Base-by-base conservation (phyloP, 1,140 invertebrate species). In the Capitella teleta region DNA sequence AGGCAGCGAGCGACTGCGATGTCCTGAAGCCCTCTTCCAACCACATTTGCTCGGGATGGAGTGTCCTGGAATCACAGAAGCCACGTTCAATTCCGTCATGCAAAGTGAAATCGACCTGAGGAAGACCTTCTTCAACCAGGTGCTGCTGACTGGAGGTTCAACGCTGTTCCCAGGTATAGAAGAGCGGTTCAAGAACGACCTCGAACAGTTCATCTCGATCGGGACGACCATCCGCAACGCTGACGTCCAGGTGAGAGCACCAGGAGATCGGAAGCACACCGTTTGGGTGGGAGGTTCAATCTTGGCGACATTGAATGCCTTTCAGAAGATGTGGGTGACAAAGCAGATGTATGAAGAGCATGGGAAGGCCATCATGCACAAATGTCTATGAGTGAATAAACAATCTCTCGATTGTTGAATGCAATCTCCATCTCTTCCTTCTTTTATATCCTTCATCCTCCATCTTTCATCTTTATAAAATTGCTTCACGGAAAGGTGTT, bases 281-380 rank as follows among this genome's bases (percentile, higher is more conserved):
- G 61, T 62, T 14, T 63, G 61, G 61, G 61, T 63, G 41, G 71
- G 71, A 57, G 66, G 66, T 42, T 71, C 68, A 2, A 72, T 71
- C 55, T 47, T 70, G 16, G 69, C 67, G 34, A 72, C 68, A 21
- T 54, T 71, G 24, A 84, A 84, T 60, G 66, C 67, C 49, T 73
- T 73, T 60, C 71, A 73, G 48, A 63, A 67, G 54, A 73, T 71
- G 66, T 89, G 86, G 87, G 89, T 93, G 76, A 87, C 84, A 63
- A 90, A 91, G 70, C 85, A 89, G 73, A 87, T 91, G 68, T 92
- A 92, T 75, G 87, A 92, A 74, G 87, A 91, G 72, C 87, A 85
- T 62, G 87, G 87, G 59, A 87, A 87, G 55, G 84, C 83, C 43
- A 89, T 91, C 70, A 88, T 92, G 57, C 87, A 53, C 47, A 48